Base-by-base conservation (phyloP, 1,140 invertebrate species). In the Argopecten irradians region DNA sequence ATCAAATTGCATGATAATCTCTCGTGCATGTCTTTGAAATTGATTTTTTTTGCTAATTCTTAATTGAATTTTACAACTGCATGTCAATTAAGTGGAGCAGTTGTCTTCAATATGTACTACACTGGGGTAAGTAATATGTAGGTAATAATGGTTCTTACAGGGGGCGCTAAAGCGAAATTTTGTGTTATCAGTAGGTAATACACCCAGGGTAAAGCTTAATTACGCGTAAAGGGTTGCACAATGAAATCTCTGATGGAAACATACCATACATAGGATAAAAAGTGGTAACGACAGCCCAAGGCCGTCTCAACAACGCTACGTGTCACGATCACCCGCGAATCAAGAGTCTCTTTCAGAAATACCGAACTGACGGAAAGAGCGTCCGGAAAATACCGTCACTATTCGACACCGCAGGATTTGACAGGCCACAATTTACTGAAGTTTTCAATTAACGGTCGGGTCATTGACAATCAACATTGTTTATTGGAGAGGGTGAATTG, bases 381-480 rank as follows among this genome's bases (percentile, higher is more conserved):
- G 55, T 71, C 55, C 55, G 55, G 55, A 28, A 71, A 22, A 71
- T n/a, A 28, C 2, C 55, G 55, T 71, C 55, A 71, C n/a, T 28
- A 71, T 28, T 71, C 55, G 55, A 71, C 55, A 71, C 55, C 55
- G n/a, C 55, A 71, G 22, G n/a, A 71, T 71, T n/a, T 71, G 55
- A 71, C 16, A 71, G 55, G 55, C n/a, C 55, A 71, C 28, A 71
- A 71, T 71, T 71, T 71, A 71, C 55, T 16, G 22, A 28, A n/a
- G 55, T 71, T 71, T 71, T 71, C 55, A 71, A 22, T 71, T 71
- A 46, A 71, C 55, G 55, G 55, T 16, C n/a, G 0, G n/a, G n/a
- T 71, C 55, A 28, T 71, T 28, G 16, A 71, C 55, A 71, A n/a
- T 71, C 22, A n/a, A n/a, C 22, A 71, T 28, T 28, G 55, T 71